Evolutionary conservation across 2,113 vertebrate species (phyloP).

Genomic region (Tenrec ecaudatus): DNA sequence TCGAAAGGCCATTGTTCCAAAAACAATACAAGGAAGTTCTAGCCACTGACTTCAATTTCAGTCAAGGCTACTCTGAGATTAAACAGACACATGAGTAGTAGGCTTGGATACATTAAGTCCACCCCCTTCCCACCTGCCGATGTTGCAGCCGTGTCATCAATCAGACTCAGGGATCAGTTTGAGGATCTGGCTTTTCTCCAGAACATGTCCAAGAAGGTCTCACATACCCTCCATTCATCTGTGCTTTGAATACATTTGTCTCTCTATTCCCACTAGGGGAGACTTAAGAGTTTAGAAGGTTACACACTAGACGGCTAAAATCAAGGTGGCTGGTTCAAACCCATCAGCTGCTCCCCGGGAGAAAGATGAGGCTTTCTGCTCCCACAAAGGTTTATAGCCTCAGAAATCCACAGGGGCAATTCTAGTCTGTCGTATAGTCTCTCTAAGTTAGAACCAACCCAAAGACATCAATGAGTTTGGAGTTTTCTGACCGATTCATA

Average conservation of each 20-base stretch:
- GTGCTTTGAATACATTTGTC: not conserved
- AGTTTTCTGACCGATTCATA: no score
- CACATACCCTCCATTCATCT: not conserved
- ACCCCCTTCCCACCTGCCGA: not conserved
- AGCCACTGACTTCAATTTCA: constrained; percentile 14
- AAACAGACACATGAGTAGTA: not conserved
- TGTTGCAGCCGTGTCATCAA: not conserved
- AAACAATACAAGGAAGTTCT: not conserved
- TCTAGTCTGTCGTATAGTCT: no score
- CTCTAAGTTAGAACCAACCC: no score
- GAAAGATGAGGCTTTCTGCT: no score
- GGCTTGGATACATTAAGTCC: not conserved
- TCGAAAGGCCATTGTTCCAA: not conserved
- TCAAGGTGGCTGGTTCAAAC: no score
- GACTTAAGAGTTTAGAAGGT: no score
- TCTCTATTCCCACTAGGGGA: not conserved
- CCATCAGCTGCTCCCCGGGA: no score
- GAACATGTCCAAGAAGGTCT: not conserved
- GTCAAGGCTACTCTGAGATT: not conserved
- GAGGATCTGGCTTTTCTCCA: constrained; percentile 3
- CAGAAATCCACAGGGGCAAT: no score
- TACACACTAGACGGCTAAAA: no score
- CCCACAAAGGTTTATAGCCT: no score
- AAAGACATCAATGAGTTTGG: no score
- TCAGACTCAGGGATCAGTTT: not conserved